phyloP scores from a whole-genome alignment of 2,113 vertebrate genomes.

The Melanostigma gelatinosum region DNA sequence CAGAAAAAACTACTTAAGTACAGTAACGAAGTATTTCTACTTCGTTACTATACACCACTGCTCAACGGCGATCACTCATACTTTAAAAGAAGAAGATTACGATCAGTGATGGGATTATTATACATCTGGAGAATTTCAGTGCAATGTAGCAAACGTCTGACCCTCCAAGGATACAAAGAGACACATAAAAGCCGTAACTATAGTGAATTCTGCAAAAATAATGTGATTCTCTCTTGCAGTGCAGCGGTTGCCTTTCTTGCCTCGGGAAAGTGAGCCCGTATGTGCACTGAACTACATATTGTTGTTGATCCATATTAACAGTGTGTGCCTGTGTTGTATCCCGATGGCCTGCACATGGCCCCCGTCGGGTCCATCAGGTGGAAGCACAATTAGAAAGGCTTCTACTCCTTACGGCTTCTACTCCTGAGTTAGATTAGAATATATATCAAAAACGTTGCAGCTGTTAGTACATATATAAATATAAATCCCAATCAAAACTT shows the following conservation, averaged over 20 bases:
- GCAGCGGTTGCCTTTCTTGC: constrained; percentile 25
- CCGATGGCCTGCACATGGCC: constrained; percentile 33
- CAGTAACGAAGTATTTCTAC: too few relatives aligned
- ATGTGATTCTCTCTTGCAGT: constrained; percentile 1
- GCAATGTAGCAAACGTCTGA: constrained; percentile 17
- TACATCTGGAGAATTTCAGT: constrained; percentile 4
- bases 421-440: background rate
- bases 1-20: too few relatives aligned
- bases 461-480: background rate
- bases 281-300: constrained; percentile 24
- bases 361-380: constrained; percentile 12
- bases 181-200: constrained; percentile 28
- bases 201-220: constrained; percentile 35
- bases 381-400: constrained; percentile 32
- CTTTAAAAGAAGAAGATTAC: background rate
- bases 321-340: constrained; percentile 3
- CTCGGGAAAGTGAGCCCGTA: constrained; percentile 9
- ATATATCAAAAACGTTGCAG: constrained; percentile 5
- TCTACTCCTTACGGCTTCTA: constrained; percentile 3
- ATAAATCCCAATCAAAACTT: constrained; percentile 1
- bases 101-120: constrained; percentile 4
- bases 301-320: constrained; percentile 23
- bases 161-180: constrained; percentile 17
- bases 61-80: background rate
- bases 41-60: too few relatives aligned